Percentiles rank a stretch among this genome's conserved stretches.
phyloP scores from a whole-genome alignment of 37 sponge, comb jelly and placozoan genomes.

The Spongia lamella region DNA sequence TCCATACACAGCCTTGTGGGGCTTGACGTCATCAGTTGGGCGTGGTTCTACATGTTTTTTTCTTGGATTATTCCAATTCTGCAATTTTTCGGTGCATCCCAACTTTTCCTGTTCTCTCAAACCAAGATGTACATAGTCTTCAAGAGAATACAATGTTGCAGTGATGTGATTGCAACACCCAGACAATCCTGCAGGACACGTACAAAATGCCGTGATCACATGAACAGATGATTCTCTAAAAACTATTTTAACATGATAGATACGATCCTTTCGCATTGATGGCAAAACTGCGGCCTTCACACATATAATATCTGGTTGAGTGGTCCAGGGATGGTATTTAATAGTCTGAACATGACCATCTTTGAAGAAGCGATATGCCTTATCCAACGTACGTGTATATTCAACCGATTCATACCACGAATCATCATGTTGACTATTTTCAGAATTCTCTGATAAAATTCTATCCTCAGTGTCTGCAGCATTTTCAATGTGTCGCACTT shows the following conservation, averaged over 20 bases:
- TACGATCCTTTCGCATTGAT: conserved; percentile 25
- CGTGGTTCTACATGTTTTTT: conserved; percentile 8
- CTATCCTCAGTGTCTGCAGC: too few relatives aligned
- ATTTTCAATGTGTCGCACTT: too few relatives aligned
- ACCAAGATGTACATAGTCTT: conserved; percentile 37
- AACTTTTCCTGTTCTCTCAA: conserved; percentile 18
- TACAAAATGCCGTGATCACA: conserved; percentile 32
- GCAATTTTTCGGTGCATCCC: conserved; percentile 22
- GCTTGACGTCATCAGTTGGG: conserved; percentile 1
- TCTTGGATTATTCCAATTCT: conserved; percentile 26
- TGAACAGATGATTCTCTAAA: too few relatives aligned
- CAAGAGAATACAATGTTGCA: conserved; percentile 29
- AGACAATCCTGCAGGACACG: conserved; percentile 43
- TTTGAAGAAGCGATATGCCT: conserved; percentile 37
- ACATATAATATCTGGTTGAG: conserved; percentile 9
- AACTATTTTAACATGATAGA: conserved; percentile 16
- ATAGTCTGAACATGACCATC: conserved; percentile 36
- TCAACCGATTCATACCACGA: too few relatives aligned
- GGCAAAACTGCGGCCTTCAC: conserved; percentile 24
- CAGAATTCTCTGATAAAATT: too few relatives aligned
- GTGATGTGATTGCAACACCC: too few relatives aligned
- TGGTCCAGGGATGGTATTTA: conserved; percentile 16
- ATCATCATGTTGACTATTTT: too few relatives aligned
- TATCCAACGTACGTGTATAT: conserved; percentile 14
- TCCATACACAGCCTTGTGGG: conserved; percentile 17